Conservation (phyloP, 1,140 invertebrate genomes). For the Drosophila nigrodunni region DNA sequence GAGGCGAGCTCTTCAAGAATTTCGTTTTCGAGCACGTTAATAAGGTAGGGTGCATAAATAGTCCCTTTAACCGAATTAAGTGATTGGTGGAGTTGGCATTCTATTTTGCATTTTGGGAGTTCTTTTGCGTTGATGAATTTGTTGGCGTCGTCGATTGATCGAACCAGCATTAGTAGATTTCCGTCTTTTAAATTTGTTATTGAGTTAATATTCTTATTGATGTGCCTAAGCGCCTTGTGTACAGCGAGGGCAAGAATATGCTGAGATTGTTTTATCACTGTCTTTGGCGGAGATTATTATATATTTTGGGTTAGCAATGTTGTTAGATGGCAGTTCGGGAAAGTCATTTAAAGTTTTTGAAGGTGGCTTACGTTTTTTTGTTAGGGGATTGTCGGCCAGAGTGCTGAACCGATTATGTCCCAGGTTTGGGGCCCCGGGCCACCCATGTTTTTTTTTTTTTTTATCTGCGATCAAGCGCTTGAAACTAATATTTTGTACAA, state of each 20-base stretch:
- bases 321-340: background rate
- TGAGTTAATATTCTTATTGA: slow-evolving; percentile 21
- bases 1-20: slow-evolving; percentile 33
- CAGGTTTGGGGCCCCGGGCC: background rate
- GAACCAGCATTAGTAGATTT: slow-evolving; percentile 11
- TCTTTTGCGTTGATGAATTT: background rate
- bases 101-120: slow-evolving; percentile 25
- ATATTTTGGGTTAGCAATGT: background rate
- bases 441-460: too few species aligned
- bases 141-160: too few species aligned
- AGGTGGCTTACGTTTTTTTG: background rate
- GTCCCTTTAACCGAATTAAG: slow-evolving; percentile 21
- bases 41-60: slow-evolving; percentile 22
- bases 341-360: background rate
- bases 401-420: background rate
- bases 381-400: background rate
- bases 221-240: background rate
- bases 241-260: slow-evolving; percentile 4
- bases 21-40: slow-evolving; percentile 34
- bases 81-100: slow-evolving; percentile 24
- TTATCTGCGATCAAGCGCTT: background rate
- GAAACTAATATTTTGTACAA: background rate
- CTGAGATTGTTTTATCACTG: background rate
- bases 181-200: slow-evolving; percentile 20
- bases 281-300: background rate